A percentile compares a stretch with the other conserved stretches of the same genome.
Evolutionary conservation across 1,140 invertebrate genomes (phyloP).

Genomic region (Calliopsis andreniformis): DNA sequence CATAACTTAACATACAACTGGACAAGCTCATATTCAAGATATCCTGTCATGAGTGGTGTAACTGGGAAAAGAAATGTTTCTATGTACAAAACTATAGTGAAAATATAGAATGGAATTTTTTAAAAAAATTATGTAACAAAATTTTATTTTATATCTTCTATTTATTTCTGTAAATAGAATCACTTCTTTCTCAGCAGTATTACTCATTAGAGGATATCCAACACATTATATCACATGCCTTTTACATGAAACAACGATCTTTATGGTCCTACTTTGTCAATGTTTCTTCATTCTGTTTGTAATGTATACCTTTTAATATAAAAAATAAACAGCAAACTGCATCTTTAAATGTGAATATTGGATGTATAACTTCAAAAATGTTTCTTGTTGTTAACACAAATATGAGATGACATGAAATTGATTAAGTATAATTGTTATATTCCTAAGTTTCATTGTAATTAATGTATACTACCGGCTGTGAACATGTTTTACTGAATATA

Average conservation of each 20-base stretch:
- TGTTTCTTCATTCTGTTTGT: slow-evolving; percentile 1
- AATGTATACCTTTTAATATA: slow-evolving; percentile 21
- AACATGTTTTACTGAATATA: slow-evolving; percentile 48
- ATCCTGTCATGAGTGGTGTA: no score
- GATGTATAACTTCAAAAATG: slow-evolving; percentile 20
- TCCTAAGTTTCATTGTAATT: slow-evolving; percentile 43
- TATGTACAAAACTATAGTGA: no score
- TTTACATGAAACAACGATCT: slow-evolving; percentile 61
- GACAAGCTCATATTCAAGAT: slow-evolving; percentile 17
- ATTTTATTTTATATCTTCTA: no score
- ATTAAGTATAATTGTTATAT: slow-evolving; percentile 10
- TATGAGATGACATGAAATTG: slow-evolving; percentile 32
- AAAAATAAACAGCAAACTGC: slow-evolving; percentile 33
- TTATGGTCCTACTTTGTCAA: slow-evolving; percentile 47
- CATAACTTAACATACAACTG: slow-evolving; percentile 38
- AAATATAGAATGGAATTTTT: no score
- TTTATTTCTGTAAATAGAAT: no score
- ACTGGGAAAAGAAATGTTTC: no score
- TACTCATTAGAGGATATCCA: no score
- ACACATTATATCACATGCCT: slow-evolving; percentile 35
- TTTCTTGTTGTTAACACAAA: slow-evolving; percentile 4
- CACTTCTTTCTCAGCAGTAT: no score
- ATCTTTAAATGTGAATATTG: slow-evolving; percentile 25
- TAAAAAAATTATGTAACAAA: no score
- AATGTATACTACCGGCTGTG: slow-evolving; percentile 41